Evolutionary conservation across 2,113 vertebrate species (phyloP).

Genomic region (Tilapia sparmanii): DNA sequence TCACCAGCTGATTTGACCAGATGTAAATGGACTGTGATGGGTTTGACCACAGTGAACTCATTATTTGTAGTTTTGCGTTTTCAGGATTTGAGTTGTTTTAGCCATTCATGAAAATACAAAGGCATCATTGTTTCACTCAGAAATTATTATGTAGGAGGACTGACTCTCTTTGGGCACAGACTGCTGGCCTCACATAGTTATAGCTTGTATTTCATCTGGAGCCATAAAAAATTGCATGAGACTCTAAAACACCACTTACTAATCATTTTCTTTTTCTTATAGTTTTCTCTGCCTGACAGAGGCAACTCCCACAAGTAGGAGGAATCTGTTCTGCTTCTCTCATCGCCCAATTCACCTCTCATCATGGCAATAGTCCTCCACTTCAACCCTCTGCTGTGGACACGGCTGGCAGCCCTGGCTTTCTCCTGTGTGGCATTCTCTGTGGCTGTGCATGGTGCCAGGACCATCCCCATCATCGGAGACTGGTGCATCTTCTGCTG

Average conservation of each 20-base stretch:
- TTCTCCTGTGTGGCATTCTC: conserved; percentile 85
- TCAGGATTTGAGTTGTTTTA: background rate
- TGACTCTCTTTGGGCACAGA: background rate
- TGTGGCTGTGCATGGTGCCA: conserved; percentile 68
- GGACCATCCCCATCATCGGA: rapidly evolving
- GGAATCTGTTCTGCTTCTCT: background rate
- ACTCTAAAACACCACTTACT: background rate
- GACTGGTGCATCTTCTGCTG: conserved; percentile 87
- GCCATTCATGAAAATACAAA: conserved; percentile 33
- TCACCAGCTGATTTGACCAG: background rate
- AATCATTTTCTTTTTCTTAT: background rate
- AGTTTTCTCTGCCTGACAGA: background rate
- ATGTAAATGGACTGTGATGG: background rate
- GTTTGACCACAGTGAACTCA: conserved; percentile 5
- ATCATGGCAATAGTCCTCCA: conserved; percentile 72
- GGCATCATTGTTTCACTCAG: conserved; percentile 6
- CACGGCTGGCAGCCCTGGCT: conserved; percentile 74
- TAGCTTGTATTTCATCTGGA: background rate
- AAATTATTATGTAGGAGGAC: background rate
- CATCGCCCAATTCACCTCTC: background rate
- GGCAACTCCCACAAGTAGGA: background rate
- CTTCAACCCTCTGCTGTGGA: conserved; percentile 74
- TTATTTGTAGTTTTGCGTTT: conserved; percentile 20
- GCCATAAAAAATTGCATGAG: rapidly evolving
- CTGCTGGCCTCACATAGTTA: background rate